These are phyloP conservation scores for Cheilosia grossa DNA, from an alignment of 2,888 invertebrate species.

Conservation along the genomic window DNA sequence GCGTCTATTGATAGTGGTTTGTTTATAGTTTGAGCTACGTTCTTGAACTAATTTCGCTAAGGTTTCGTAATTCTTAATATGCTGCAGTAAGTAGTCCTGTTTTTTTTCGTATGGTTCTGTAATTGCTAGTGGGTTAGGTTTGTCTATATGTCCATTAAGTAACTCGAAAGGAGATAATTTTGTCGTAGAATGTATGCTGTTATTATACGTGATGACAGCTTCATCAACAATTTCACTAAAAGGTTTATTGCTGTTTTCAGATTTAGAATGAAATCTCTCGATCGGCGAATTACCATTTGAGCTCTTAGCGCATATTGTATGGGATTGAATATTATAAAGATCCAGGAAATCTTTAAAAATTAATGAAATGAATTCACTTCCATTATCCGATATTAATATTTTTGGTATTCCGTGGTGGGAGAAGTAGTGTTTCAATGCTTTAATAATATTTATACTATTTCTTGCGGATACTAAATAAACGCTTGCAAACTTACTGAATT, in stretches of 20 bases:
- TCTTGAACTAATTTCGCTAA: conserved; percentile 22
- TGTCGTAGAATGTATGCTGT: conserved; percentile 41
- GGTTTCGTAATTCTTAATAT: conserved; percentile 3
- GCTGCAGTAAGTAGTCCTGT: conserved; percentile 13
- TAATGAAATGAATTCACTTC: conserved; percentile 44
- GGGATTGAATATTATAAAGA: conserved; percentile 33
- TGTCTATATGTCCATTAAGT: background rate
- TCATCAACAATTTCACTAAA: conserved; percentile 54
- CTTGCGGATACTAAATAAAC: conserved; percentile 42
- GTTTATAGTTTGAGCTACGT: conserved; percentile 1
- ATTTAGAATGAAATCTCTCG: conserved; percentile 63
- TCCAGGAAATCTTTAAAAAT: conserved; percentile 38
- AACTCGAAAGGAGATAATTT: conserved; percentile 50
- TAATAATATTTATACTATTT: conserved; percentile 57
- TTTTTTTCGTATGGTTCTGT: conserved; percentile 29
- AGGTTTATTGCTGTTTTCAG: conserved; percentile 39
- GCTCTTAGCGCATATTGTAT: conserved; percentile 49
- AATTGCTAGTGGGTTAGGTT: conserved; percentile 12
- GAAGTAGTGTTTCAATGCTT: conserved; percentile 45
- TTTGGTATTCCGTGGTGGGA: conserved; percentile 56
- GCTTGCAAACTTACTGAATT: conserved; percentile 53
- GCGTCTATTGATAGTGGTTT: conserved; percentile 4
- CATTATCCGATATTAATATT: conserved; percentile 51
- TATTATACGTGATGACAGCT: conserved; percentile 35
- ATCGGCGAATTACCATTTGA: conserved; percentile 59